Conservation (phyloP, 2,888 invertebrate species). For the Chirona hameri region DNA sequence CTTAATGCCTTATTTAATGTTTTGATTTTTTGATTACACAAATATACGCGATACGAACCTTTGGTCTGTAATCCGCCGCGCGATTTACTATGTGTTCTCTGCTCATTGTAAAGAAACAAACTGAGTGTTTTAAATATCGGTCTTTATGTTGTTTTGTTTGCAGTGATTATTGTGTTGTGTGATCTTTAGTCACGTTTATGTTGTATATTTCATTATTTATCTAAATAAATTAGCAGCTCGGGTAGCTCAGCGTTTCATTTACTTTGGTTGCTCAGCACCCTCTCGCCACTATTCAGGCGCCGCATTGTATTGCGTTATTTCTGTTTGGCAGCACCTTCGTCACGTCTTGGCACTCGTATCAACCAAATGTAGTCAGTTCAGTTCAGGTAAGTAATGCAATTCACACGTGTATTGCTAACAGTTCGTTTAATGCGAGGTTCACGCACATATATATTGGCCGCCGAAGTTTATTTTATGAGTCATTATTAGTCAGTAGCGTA, state of each 20-base stretch:
- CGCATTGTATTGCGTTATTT: background rate
- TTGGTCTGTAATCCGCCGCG: no score
- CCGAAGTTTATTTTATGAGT: no score
- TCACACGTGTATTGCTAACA: no score
- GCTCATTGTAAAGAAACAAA: no score
- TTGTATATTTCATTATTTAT: conserved; percentile 14
- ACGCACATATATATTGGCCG: no score
- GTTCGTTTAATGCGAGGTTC: no score
- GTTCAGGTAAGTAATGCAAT: background rate
- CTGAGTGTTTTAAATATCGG: conserved; percentile 24
- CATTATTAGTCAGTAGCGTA: no score
- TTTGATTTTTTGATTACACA: no score
- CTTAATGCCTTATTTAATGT: no score
- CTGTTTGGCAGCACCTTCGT: background rate
- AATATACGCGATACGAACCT: no score
- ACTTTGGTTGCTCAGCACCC: background rate
- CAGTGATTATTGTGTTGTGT: background rate
- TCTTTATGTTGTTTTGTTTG: conserved; percentile 8
- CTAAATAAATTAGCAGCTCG: conserved; percentile 4
- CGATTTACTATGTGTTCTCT: no score
- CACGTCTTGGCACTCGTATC: background rate
- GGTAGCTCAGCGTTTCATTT: background rate
- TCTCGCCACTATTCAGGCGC: background rate
- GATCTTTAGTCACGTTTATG: background rate
- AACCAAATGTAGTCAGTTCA: background rate